Percentiles rank a stretch among this genome's conserved stretches.
Conservation (phyloP, 2,888 invertebrate species). For the Arctia plantaginis region DNA sequence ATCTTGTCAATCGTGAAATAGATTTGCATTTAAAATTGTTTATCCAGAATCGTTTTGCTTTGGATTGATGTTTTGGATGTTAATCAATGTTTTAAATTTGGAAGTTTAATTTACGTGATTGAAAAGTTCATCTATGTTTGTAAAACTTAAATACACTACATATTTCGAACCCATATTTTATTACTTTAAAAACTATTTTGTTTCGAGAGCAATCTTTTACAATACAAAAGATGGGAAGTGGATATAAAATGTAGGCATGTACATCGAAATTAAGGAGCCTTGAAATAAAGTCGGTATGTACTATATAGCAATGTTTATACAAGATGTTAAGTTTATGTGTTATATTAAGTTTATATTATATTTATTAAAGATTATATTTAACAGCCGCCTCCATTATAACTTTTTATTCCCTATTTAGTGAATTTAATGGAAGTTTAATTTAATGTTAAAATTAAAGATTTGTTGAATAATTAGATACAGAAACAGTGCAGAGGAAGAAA, state of each 20-base stretch:
- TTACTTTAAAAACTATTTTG: too few species aligned
- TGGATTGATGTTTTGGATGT: too few species aligned
- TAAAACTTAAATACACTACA: too few species aligned
- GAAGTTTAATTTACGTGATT: too few species aligned
- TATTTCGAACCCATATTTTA: too few species aligned
- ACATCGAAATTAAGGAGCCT: constrained; percentile 34
- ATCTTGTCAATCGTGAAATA: background rate
- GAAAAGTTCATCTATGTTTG: too few species aligned
- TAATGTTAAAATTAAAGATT: constrained; percentile 31
- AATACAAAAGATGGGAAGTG: too few species aligned
- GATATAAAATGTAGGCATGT: too few species aligned
- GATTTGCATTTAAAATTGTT: constrained; percentile 2
- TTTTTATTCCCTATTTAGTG: constrained; percentile 43
- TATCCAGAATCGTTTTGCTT: background rate
- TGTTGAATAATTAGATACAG: background rate
- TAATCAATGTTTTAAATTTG: too few species aligned
- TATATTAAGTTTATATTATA: too few species aligned
- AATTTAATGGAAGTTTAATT: constrained; percentile 59
- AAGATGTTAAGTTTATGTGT: too few species aligned
- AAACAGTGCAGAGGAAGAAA: background rate
- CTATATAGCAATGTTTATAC: constrained; percentile 40
- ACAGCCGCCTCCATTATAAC: constrained; percentile 44
- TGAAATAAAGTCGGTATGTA: constrained; percentile 52
- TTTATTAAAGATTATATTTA: constrained; percentile 59
- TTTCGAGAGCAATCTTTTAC: too few species aligned